Conservation (phyloP, 2,797 vertebrate species). For the Micropoecilia bifurca region DNA sequence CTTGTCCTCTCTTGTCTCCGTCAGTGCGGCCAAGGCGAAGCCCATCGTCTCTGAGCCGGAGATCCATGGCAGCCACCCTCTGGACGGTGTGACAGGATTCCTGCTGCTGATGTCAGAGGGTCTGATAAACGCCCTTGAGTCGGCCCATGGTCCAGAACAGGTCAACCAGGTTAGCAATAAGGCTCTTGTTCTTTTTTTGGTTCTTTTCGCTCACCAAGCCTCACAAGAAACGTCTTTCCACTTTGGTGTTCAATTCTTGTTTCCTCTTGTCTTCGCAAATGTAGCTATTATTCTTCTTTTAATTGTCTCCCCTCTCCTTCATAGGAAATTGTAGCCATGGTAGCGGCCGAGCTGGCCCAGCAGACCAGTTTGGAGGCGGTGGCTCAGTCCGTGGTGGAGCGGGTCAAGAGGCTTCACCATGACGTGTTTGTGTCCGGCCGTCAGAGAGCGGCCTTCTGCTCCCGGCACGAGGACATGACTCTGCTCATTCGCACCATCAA, state of each 20-base stretch:
- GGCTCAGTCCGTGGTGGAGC: conserved; percentile 95
- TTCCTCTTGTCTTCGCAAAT: neutral
- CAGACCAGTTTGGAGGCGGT: conserved; percentile 90
- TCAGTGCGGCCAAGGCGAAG: conserved; percentile 88
- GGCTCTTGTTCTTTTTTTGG: too few relatives aligned
- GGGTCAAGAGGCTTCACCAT: conserved; percentile 91
- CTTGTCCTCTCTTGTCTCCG: neutral
- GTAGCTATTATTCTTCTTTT: neutral
- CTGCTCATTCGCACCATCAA: conserved; percentile 93
- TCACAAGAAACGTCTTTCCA: neutral
- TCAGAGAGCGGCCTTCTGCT: conserved; percentile 88
- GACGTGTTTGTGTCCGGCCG: conserved; percentile 92
- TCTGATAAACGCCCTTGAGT: conserved; percentile 94
- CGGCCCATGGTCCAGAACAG: conserved; percentile 93
- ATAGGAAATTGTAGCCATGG: conserved; percentile 97
- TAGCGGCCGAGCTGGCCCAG: conserved; percentile 94
- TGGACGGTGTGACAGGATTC: conserved; percentile 93
- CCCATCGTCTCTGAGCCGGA: conserved; percentile 94
- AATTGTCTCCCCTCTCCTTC: neutral
- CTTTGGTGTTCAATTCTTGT: neutral
- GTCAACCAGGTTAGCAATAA: conserved; percentile 91
- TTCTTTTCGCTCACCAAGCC: neutral
- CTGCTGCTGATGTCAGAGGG: conserved; percentile 96
- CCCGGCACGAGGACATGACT: conserved; percentile 95
- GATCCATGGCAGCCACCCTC: conserved; percentile 88